Conservation (phyloP, 1,140 invertebrate species). For the Gerris buenoi region DNA sequence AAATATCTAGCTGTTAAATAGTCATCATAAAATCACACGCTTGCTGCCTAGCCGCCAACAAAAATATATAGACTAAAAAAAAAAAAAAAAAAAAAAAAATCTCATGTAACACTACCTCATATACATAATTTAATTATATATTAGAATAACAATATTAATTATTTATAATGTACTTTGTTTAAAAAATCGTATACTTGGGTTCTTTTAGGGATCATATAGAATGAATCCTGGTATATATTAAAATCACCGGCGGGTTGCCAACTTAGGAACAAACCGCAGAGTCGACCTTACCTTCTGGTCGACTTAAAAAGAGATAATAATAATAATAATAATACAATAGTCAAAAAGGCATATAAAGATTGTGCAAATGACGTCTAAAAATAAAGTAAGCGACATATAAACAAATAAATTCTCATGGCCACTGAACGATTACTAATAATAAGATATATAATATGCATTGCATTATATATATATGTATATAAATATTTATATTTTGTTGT, state of each 20-base stretch:
- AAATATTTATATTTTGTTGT: too few species aligned
- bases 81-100: conserved; percentile 17
- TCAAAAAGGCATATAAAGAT: conserved; percentile 18
- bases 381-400: conserved; percentile 18
- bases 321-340: too few species aligned
- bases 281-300: conserved; percentile 7
- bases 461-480: too few species aligned
- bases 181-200: conserved; percentile 19
- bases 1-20: too few species aligned
- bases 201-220: conserved; percentile 15
- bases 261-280: conserved; percentile 14
- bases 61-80: too few species aligned
- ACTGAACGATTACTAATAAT: background rate
- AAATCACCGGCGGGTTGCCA: conserved; percentile 17
- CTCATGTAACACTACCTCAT: conserved; percentile 17
- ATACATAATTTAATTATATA: conserved; percentile 16
- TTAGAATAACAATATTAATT: conserved; percentile 17
- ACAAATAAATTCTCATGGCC: conserved; percentile 5
- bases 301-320: conserved; percentile 9
- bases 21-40: conserved; percentile 6
- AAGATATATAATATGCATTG: too few species aligned
- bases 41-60: conserved; percentile 15
- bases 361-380: conserved; percentile 18
- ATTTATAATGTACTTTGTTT: conserved; percentile 16
- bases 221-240: conserved; percentile 18